phyloP scores from a whole-genome alignment of 2,888 invertebrate species.

The Dicycla oo region DNA sequence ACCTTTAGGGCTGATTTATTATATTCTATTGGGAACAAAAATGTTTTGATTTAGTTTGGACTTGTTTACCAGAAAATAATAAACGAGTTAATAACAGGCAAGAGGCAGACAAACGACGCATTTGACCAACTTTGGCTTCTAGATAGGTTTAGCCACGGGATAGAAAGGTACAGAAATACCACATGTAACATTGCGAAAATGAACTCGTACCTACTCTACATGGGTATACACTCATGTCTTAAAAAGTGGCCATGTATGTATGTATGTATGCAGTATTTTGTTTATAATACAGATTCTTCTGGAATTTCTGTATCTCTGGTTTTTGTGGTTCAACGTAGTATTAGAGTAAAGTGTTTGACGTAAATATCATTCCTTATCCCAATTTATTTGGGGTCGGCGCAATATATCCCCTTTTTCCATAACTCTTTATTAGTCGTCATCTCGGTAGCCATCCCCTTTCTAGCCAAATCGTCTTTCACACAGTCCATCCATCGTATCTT shows the following conservation, averaged over 20 bases:
- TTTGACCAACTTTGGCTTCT: constrained; percentile 21
- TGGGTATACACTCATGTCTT: too few species aligned
- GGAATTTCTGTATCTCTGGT: neutral
- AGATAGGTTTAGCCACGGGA: constrained; percentile 5
- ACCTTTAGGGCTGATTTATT: constrained; percentile 36
- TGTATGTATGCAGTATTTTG: too few species aligned
- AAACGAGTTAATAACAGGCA: constrained; percentile 22
- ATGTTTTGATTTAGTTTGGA: constrained; percentile 35
- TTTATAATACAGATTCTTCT: neutral
- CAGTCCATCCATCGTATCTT: too few species aligned
- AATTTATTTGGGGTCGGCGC: too few species aligned
- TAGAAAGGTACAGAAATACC: constrained; percentile 1
- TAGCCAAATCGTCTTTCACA: too few species aligned
- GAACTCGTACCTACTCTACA: neutral
- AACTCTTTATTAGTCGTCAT: too few species aligned
- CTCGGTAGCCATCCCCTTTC: too few species aligned
- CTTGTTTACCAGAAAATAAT: constrained; percentile 19
- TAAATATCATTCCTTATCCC: too few species aligned
- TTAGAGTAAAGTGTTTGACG: constrained; percentile 23
- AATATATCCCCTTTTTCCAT: too few species aligned
- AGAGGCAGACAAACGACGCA: constrained; percentile 13
- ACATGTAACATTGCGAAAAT: neutral
- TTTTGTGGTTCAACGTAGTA: neutral
- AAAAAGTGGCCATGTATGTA: too few species aligned
- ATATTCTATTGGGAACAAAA: constrained; percentile 34